Percentiles rank a stretch among this genome's conserved stretches.
phyloP scores from a whole-genome alignment of 2,113 vertebrate genomes.

The Serinus canaria region DNA sequence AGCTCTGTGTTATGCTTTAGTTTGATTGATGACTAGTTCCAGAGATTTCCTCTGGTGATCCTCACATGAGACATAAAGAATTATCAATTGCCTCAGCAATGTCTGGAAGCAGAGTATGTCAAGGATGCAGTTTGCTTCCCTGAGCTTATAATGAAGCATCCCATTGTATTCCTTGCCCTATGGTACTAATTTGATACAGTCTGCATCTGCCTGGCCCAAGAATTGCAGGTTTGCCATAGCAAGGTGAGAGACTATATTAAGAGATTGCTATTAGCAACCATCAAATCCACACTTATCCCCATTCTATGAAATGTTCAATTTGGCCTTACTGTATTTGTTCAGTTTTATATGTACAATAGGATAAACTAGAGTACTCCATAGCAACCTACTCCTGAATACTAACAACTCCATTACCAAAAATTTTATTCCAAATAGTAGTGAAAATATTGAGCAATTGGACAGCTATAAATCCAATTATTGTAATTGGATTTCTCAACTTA shows the following conservation, averaged over 20 bases:
- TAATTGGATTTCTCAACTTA: neutral
- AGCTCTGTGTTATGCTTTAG: neutral
- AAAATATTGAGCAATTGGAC: neutral
- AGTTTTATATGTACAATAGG: neutral
- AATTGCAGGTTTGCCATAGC: neutral
- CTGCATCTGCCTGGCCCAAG: neutral
- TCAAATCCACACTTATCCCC: neutral
- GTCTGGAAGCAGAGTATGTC: neutral
- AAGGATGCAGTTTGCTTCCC: neutral
- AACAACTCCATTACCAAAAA: neutral
- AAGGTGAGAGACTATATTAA: neutral
- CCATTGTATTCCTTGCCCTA: neutral
- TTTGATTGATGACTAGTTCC: constrained; percentile 43
- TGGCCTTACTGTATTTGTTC: neutral
- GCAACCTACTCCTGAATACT: neutral
- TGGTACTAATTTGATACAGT: neutral
- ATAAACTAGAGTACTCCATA: neutral
- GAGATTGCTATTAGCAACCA: neutral
- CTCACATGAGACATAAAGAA: constrained; percentile 14
- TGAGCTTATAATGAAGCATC: neutral
- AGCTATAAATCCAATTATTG: neutral
- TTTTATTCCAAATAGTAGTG: neutral
- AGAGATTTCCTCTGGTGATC: constrained; percentile 35
- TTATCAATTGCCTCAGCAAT: neutral
- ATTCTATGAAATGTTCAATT: neutral